Evolutionary conservation across 2,113 vertebrate species (phyloP), one percentile per base, ranked within the genome.

Genomic region (Formicarius rufipectus): DNA sequence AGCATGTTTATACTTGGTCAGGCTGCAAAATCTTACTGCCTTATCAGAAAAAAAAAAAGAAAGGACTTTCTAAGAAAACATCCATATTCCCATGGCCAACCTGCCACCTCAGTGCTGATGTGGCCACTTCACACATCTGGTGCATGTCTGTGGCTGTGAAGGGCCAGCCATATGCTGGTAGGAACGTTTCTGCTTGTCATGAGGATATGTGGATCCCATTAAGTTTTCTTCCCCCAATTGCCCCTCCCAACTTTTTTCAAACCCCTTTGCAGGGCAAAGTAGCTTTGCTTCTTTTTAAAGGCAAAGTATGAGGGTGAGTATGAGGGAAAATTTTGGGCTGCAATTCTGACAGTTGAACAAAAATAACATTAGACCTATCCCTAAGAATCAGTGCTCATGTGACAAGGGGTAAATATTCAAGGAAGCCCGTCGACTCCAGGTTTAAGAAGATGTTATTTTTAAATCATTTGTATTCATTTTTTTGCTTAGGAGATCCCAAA

Each of bases 31-130:
- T 10, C 33, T 67, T 30, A 7, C 9, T 59, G 27, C 12, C 10
- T 39, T 44, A 25, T 8, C 19, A 50, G 52, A n/a, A n/a, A n/a
- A 8, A n/a, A 44, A 58, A 73, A 58, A 18, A 42, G 25, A 50
- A 63, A 84, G 30, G 14, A 16, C n/a, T 76, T 89, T 27, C 10
- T 42, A 23, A 71, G 28, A 52, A 39, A 37, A 7, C 6, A 28
- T 40, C n/a, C 18, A 1, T 24, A 14, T 3, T 27, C 8, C 23
- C 0, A 0, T 27, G 66, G 23, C 15, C 18, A 47, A 6, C 10
- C 28, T 30, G 50, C 37, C 44, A 14, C 47, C 63, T 72, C 50
- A 12, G 14, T 35, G 11, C 3, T 19, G 67, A 7, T 55, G 45
- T 27, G 55, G 28, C 5, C 37, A 10, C 68, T 44, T 68, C 30